Percentiles rank a stretch among this genome's conserved stretches.
Evolutionary conservation across 2,888 invertebrate genomes (phyloP).

Genomic region (Oxytorus armatus): DNA sequence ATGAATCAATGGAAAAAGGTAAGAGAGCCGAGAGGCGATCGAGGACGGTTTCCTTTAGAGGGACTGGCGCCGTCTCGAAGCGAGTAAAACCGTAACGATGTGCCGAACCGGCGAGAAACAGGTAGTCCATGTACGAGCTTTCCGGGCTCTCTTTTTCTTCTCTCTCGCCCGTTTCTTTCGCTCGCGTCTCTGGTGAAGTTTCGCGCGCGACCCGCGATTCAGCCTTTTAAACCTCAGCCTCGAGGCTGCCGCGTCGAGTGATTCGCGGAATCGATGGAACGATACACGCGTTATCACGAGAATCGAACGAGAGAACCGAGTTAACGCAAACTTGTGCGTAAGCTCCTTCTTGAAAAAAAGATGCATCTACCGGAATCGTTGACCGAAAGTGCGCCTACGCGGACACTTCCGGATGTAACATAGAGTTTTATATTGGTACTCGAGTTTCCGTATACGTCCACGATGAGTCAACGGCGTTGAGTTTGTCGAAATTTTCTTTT

Average conservation of each 20-base stretch:
- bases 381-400: too few relatives aligned
- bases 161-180: constrained; percentile 50
- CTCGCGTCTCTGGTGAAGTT: constrained; percentile 52
- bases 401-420: too few relatives aligned
- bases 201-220: constrained; percentile 47
- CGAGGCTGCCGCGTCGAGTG: constrained; percentile 20
- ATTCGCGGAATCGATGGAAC: constrained; percentile 57
- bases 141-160: constrained; percentile 22
- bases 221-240: constrained; percentile 57
- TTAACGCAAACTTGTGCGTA: too few relatives aligned
- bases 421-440: too few relatives aligned
- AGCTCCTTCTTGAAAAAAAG: too few relatives aligned
- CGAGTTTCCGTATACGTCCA: too few relatives aligned
- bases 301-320: constrained; percentile 8
- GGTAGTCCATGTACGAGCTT: constrained; percentile 67
- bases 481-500: too few relatives aligned
- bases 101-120: constrained; percentile 66
- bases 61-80: constrained; percentile 66
- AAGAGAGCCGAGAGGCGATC: constrained; percentile 27
- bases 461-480: too few relatives aligned
- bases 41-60: constrained; percentile 60
- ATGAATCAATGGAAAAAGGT: not conserved
- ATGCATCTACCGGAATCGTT: too few relatives aligned
- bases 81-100: constrained; percentile 52
- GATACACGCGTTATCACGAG: constrained; percentile 8